Evolutionary conservation across 2,888 invertebrate genomes (phyloP).

Genomic region (Capitulum mitella): DNA sequence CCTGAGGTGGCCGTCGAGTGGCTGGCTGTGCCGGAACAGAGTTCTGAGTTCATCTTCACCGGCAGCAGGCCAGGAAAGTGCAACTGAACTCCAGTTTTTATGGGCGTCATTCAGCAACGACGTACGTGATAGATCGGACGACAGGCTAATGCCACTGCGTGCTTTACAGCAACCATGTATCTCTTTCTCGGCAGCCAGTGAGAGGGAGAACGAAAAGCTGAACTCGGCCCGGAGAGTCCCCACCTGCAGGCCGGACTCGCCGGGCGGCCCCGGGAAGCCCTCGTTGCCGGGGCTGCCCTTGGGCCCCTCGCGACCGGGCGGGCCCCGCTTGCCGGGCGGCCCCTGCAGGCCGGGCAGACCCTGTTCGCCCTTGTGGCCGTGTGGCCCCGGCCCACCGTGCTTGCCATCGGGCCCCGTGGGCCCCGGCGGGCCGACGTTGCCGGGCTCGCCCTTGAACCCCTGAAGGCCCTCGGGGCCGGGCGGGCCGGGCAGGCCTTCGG

Average conservation of each 20-base stretch:
- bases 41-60: too few species aligned
- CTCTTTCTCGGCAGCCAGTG: too few species aligned
- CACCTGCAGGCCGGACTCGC: conserved; percentile 37
- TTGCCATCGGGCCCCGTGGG: conserved; percentile 49
- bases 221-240: too few species aligned
- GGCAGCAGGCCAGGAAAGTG: too few species aligned
- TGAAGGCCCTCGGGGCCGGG: not conserved
- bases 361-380: conserved; percentile 66
- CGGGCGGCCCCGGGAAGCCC: conserved; percentile 65
- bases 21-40: too few species aligned
- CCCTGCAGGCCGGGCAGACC: conserved; percentile 66
- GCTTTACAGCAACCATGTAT: too few species aligned
- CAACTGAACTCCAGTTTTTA: not conserved
- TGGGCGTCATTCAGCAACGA: not conserved
- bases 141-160: not conserved
- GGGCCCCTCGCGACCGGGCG: conserved; percentile 61
- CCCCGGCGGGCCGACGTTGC: conserved; percentile 47
- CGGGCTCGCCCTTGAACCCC: conserved; percentile 57
- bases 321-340: conserved; percentile 56
- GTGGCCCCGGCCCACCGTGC: conserved; percentile 63
- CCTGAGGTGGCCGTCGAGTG: too few species aligned
- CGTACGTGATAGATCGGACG: not conserved
- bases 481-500: conserved; percentile 59
- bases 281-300: conserved; percentile 64
- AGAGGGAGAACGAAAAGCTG: too few species aligned